A percentile compares a stretch with the other conserved stretches of the same genome.
These are phyloP conservation scores for Chaetops frenatus DNA, from an alignment of 2,113 vertebrate genomes.

Conservation along the genomic window DNA sequence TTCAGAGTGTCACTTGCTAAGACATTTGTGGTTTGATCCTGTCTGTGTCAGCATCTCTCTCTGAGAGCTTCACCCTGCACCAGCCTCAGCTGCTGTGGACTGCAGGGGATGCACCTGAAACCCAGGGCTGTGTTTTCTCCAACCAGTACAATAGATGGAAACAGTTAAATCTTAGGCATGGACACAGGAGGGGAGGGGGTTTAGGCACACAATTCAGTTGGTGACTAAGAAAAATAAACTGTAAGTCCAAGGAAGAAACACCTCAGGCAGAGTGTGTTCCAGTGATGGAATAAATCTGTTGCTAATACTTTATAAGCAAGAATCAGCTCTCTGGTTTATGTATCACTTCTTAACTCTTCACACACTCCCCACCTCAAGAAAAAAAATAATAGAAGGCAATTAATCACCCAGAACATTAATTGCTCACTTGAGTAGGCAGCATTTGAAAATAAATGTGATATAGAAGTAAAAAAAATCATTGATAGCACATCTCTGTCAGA, in stretches of 20 bases:
- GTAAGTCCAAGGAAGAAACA: neutral
- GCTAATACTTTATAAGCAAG: neutral
- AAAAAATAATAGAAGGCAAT: neutral
- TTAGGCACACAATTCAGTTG: neutral
- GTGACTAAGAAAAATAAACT: neutral
- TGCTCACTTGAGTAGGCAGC: neutral
- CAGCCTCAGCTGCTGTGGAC: neutral
- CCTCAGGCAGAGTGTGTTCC: neutral
- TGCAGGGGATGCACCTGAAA: neutral
- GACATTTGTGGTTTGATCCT: neutral
- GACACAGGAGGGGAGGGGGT: neutral
- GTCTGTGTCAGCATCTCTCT: neutral
- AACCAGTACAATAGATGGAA: neutral
- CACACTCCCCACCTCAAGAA: neutral
- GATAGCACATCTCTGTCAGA: neutral
- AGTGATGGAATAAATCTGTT: neutral
- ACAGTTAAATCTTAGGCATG: neutral
- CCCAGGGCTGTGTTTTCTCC: neutral
- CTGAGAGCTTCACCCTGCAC: neutral
- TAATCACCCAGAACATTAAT: neutral
- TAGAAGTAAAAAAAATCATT: neutral
- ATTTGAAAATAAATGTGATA: neutral
- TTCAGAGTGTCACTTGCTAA: neutral
- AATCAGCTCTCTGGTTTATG: neutral
- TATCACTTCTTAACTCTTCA: neutral